These are phyloP conservation scores for Choreutis nemorana DNA, from an alignment of 2,888 invertebrate species.

Conservation along the genomic window DNA sequence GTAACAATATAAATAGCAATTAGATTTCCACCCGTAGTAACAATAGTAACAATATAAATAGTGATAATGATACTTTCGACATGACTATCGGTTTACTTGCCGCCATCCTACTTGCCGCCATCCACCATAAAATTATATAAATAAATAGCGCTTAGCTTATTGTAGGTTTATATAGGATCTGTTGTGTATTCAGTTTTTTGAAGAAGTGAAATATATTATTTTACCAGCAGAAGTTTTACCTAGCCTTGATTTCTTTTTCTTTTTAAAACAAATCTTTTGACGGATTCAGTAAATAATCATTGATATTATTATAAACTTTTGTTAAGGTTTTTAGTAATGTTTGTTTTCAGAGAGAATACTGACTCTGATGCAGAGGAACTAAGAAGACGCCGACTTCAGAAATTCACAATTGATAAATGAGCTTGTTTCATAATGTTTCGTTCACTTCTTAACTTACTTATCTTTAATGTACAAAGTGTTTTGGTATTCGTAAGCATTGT, in stretches of 20 bases:
- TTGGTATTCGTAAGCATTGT: slow-evolving; percentile 54
- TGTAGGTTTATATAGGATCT: no score
- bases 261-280: background rate
- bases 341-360: slow-evolving; percentile 40
- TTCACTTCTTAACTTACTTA: slow-evolving; percentile 42
- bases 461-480: slow-evolving; percentile 62
- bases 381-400: slow-evolving; percentile 78
- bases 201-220: no score
- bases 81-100: no score
- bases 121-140: no score
- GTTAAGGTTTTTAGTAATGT: slow-evolving; percentile 1
- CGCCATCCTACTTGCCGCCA: no score
- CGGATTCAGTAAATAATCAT: background rate
- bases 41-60: no score
- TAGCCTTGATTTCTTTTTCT: background rate
- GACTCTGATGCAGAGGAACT: slow-evolving; percentile 71
- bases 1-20: no score
- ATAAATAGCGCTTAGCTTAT: no score
- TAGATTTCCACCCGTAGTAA: no score
- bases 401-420: slow-evolving; percentile 67
- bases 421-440: slow-evolving; percentile 28
- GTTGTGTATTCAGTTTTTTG: no score
- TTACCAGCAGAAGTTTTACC: no score
- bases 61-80: no score
- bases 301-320: background rate